Percentiles rank a stretch among this genome's conserved stretches.
Evolutionary conservation across 2,113 vertebrate genomes (phyloP).

Genomic region (Amblyornis subalaris): DNA sequence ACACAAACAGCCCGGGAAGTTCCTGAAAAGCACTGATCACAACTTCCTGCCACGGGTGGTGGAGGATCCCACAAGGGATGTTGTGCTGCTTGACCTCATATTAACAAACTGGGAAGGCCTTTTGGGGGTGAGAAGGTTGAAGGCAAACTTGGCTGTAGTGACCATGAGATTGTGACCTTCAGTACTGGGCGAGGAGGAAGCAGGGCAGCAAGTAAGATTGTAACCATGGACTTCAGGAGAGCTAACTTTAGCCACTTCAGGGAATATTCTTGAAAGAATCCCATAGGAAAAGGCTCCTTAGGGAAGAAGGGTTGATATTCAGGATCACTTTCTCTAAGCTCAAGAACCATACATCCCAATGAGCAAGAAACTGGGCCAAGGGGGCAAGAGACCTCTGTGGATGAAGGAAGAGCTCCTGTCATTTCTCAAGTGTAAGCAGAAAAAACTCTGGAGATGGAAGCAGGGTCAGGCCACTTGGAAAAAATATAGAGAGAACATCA

Average conservation of each 20-base stretch:
- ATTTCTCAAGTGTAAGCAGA: neutral
- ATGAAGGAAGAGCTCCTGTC: neutral
- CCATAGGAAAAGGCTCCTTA: neutral
- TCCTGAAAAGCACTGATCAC: neutral
- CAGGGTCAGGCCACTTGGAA: neutral
- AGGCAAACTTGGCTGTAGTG: neutral
- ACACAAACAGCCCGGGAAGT: neutral
- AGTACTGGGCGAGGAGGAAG: accelerated
- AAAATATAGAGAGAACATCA: neutral
- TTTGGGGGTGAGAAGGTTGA: too few species aligned
- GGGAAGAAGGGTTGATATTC: neutral
- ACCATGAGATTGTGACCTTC: neutral
- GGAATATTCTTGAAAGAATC: neutral
- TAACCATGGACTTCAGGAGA: neutral
- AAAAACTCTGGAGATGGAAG: neutral
- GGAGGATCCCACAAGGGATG: neutral
- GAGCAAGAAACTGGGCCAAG: neutral
- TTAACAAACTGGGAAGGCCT: neutral
- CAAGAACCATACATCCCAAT: neutral
- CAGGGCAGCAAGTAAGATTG: neutral
- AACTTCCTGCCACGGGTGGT: neutral
- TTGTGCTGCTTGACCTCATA: neutral
- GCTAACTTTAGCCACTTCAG: neutral
- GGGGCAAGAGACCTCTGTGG: neutral
- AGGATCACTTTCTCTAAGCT: neutral